These are phyloP conservation scores for Potorous gilbertii DNA, from an alignment of 2,797 vertebrate genomes.

Conservation along the genomic window DNA sequence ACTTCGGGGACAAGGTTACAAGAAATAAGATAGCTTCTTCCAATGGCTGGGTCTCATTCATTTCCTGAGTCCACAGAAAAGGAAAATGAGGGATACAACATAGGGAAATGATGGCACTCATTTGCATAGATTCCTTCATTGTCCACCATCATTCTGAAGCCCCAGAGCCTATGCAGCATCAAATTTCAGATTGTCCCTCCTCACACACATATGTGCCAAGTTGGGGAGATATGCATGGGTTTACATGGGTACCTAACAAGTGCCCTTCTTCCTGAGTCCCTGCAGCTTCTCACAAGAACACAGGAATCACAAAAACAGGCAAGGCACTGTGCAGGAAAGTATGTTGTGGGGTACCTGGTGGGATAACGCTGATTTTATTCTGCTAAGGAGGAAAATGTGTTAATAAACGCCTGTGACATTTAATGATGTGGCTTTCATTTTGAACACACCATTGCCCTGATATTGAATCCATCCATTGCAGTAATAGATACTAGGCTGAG, in stretches of 20 bases:
- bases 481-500: conserved; percentile 88
- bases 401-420: conserved; percentile 90
- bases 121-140: rapidly evolving
- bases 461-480: conserved; percentile 95
- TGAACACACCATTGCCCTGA: conserved; percentile 93
- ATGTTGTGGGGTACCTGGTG: conserved; percentile 83
- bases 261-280: background rate
- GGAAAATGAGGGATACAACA: background rate
- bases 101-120: background rate
- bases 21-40: conserved; percentile 61
- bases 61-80: background rate
- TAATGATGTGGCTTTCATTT: conserved; percentile 93
- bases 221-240: background rate
- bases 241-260: background rate
- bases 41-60: conserved; percentile 28
- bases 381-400: conserved; percentile 88
- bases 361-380: conserved; percentile 87
- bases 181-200: background rate
- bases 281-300: conserved; percentile 46
- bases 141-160: conserved; percentile 1
- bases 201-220: background rate
- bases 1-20: conserved; percentile 62
- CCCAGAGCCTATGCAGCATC: background rate
- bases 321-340: conserved; percentile 65
- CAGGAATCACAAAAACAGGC: background rate